These are phyloP conservation scores for Subacronicta megacephala DNA, from an alignment of 2,888 invertebrate species.

Conservation along the genomic window DNA sequence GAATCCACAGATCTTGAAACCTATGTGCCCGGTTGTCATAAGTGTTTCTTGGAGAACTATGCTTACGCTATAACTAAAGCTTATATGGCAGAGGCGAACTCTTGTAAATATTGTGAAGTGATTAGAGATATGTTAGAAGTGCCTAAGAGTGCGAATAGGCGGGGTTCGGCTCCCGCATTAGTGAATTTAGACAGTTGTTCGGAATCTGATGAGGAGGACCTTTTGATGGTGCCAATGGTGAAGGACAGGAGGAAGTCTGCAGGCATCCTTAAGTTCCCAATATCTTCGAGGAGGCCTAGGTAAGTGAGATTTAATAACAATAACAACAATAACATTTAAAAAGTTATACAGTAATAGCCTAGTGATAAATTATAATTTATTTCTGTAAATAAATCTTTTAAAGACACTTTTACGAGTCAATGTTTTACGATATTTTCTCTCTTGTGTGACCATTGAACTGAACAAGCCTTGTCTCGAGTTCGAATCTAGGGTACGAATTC, in stretches of 20 bases:
- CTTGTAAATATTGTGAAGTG: conserved; percentile 87
- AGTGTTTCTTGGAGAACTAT: conserved; percentile 86
- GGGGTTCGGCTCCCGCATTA: conserved; percentile 90
- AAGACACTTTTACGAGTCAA: too few species aligned
- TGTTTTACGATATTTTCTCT: too few species aligned
- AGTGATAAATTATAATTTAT: too few species aligned
- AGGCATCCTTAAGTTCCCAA: conserved; percentile 81
- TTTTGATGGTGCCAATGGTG: conserved; percentile 84
- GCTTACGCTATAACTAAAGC: conserved; percentile 85
- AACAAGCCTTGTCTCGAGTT: too few species aligned
- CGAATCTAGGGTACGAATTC: too few species aligned
- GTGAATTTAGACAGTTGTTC: conserved; percentile 83
- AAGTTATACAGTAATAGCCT: too few species aligned
- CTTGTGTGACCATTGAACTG: too few species aligned
- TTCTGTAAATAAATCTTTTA: too few species aligned
- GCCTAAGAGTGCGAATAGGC: conserved; percentile 79
- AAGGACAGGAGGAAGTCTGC: conserved; percentile 88
- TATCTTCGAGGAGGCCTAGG: conserved; percentile 82
- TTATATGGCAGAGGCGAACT: conserved; percentile 79
- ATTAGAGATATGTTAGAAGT: conserved; percentile 84
- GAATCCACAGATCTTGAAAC: conserved; percentile 82
- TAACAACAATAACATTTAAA: too few species aligned
- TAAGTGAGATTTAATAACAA: conserved; percentile 61
- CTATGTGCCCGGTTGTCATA: conserved; percentile 83
- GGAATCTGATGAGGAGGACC: conserved; percentile 81